Percentiles rank a stretch among this genome's conserved stretches.
Conservation (phyloP, 2,113 vertebrate species). For the Chlorodrepanis virens region DNA sequence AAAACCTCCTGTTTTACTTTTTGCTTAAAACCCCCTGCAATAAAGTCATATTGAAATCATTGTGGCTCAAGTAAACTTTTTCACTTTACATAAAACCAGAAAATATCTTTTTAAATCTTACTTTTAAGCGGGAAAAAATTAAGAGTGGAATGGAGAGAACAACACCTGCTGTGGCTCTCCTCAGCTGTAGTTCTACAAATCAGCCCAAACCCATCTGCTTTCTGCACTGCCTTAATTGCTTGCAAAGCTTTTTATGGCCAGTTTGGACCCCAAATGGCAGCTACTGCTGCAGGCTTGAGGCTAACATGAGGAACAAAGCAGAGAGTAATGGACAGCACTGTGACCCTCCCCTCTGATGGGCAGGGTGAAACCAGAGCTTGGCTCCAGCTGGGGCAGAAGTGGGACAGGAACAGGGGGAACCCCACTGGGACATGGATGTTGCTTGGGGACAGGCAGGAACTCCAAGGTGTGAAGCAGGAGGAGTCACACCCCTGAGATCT, state of each 20-base stretch:
- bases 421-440: neutral
- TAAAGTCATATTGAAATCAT: neutral
- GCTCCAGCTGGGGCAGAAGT: neutral
- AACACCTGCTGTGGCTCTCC: neutral
- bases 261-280: slow-evolving; percentile 30
- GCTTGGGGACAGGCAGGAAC: neutral
- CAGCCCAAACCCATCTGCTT: neutral
- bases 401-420: neutral
- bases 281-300: slow-evolving; percentile 13
- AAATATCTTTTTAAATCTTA: neutral
- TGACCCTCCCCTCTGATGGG: neutral
- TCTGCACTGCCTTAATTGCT: neutral
- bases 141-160: neutral
- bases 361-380: neutral
- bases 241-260: slow-evolving; percentile 13
- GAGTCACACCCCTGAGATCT: neutral
- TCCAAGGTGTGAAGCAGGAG: neutral
- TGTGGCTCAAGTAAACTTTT: accelerated
- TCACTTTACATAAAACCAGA: neutral
- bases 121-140: neutral
- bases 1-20: neutral
- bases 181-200: neutral
- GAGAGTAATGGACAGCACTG: neutral
- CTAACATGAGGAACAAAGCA: neutral
- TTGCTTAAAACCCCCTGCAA: accelerated